A percentile compares a stretch with the other conserved stretches of the same genome.
Evolutionary conservation across 2,113 vertebrate genomes (phyloP).

Genomic region (Oenanthe oenanthe): DNA sequence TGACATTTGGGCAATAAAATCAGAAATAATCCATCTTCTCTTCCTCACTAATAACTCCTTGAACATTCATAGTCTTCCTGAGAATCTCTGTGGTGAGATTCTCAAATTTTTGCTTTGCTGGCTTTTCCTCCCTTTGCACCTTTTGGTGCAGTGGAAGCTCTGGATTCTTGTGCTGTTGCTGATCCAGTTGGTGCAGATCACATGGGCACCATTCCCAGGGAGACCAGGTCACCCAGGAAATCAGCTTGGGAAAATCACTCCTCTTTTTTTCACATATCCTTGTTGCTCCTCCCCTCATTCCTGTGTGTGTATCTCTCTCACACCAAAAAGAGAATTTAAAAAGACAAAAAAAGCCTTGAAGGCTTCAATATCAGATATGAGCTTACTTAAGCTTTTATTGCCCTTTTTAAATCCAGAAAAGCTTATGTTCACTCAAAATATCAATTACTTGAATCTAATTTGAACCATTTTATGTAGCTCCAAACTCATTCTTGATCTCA

Average conservation of each 20-base stretch:
- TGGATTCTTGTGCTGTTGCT: constrained; percentile 31
- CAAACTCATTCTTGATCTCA: constrained; percentile 68
- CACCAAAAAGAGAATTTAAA: background rate
- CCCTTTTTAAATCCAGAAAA: constrained; percentile 43
- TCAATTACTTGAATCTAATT: constrained; percentile 71
- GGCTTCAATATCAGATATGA: constrained; percentile 66
- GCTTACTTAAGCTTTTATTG: constrained; percentile 63
- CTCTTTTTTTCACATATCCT: constrained; percentile 21
- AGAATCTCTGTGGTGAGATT: background rate
- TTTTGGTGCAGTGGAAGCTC: constrained; percentile 45
- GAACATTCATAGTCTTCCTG: background rate
- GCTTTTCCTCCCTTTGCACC: constrained; percentile 32
- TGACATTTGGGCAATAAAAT: background rate
- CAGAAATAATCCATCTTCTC: background rate
- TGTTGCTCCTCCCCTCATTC: background rate
- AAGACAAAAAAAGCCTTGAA: constrained; percentile 31
- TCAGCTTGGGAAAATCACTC: constrained; percentile 76
- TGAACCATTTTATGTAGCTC: constrained; percentile 68
- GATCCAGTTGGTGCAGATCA: constrained; percentile 60
- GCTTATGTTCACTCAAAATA: constrained; percentile 59
- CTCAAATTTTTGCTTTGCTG: constrained; percentile 61
- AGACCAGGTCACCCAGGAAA: constrained; percentile 61
- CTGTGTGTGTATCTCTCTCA: background rate
- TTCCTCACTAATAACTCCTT: background rate
- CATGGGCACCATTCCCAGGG: constrained; percentile 62